Conservation (phyloP, 2,888 invertebrate species). For the Mesorhabditis spiculigera region DNA sequence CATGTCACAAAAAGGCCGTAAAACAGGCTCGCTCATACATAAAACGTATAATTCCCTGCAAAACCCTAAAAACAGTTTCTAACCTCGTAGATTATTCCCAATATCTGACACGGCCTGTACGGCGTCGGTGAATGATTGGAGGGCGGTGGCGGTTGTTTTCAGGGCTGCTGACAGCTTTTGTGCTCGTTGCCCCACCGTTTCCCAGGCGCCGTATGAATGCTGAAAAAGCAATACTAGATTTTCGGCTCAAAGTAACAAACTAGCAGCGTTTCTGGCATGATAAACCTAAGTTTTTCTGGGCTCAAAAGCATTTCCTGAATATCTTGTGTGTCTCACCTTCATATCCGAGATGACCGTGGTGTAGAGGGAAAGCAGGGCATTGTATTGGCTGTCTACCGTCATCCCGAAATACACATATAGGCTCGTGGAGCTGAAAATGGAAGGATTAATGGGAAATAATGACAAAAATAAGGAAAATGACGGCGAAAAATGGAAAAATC, state of each 20-base stretch:
- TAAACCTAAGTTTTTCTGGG: too few species aligned
- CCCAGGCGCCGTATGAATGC: conserved; percentile 36
- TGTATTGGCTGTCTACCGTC: conserved; percentile 48
- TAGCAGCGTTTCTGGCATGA: too few species aligned
- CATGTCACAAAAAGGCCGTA: too few species aligned
- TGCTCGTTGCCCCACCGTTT: conserved; percentile 70
- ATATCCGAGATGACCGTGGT: conserved; percentile 91
- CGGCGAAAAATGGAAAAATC: too few species aligned
- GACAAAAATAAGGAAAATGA: too few species aligned
- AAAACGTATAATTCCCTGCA: too few species aligned
- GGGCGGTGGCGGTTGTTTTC: conserved; percentile 67
- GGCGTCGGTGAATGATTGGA: conserved; percentile 80
- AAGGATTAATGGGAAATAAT: too few species aligned
- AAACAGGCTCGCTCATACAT: too few species aligned
- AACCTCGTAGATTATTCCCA: conserved; percentile 71
- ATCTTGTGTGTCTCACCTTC: conserved; percentile 68
- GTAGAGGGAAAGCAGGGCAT: conserved; percentile 83
- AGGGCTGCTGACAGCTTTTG: conserved; percentile 88
- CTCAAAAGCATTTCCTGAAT: too few species aligned
- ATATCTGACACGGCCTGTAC: conserved; percentile 97
- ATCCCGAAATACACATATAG: conserved; percentile 15
- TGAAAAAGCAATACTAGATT: conserved; percentile 11
- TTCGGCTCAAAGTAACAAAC: too few species aligned
- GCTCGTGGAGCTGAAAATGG: too few species aligned
- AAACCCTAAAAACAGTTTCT: too few species aligned